Conservation (phyloP, 2,113 vertebrate genomes). For the Pagrus major region DNA sequence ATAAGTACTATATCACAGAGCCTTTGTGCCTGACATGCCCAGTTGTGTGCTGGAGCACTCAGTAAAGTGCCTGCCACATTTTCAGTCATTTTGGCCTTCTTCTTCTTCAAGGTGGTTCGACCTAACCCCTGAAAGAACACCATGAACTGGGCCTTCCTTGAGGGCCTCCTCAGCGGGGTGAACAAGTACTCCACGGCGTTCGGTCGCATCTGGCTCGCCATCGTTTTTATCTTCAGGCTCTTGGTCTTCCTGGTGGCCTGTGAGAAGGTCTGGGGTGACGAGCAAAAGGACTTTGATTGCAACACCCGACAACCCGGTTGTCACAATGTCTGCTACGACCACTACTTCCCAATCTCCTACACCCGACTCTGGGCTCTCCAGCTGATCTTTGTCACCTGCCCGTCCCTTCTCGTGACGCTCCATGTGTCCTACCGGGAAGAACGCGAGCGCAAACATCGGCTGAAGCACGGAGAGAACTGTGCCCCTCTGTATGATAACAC, state of each 20-base stretch:
- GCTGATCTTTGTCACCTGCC: slow-evolving; percentile 94
- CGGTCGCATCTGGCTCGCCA: slow-evolving; percentile 91
- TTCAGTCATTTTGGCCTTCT: neutral
- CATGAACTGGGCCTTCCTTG: slow-evolving; percentile 92
- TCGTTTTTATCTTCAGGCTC: slow-evolving; percentile 93
- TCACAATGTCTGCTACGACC: slow-evolving; percentile 90
- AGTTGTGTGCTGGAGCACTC: slow-evolving; percentile 9
- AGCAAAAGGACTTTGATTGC: slow-evolving; percentile 93
- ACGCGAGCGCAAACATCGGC: slow-evolving; percentile 81
- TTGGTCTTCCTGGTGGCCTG: slow-evolving; percentile 92
- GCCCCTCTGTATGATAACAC: slow-evolving; percentile 79
- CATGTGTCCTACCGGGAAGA: slow-evolving; percentile 91
- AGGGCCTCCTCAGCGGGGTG: slow-evolving; percentile 89
- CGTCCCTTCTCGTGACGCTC: slow-evolving; percentile 92
- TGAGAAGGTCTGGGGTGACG: slow-evolving; percentile 90
- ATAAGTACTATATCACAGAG: slow-evolving; percentile 46
- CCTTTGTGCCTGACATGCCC: slow-evolving; percentile 13
- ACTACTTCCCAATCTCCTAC: slow-evolving; percentile 91
- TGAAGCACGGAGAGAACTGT: slow-evolving; percentile 68
- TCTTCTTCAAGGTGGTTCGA: neutral
- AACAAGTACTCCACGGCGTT: slow-evolving; percentile 94
- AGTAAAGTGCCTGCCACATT: neutral
- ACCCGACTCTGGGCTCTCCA: slow-evolving; percentile 95
- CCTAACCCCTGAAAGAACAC: slow-evolving; percentile 12
- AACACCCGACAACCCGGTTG: slow-evolving; percentile 93